Conservation (phyloP, 2,797 vertebrate species). For the Leuciscus waleckii region DNA sequence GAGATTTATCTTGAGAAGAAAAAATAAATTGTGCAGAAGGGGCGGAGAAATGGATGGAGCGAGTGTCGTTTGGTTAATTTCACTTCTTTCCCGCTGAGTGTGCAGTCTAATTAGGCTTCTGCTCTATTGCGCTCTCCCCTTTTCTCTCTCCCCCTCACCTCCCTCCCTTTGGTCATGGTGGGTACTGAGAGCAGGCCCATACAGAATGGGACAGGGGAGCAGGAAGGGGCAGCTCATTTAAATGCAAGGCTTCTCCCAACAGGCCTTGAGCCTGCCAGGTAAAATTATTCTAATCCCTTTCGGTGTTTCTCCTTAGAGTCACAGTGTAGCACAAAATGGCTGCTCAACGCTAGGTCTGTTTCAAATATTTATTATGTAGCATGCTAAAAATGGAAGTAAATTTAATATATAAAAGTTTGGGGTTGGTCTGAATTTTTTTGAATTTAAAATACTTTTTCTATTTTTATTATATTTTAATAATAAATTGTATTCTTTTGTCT, state of each 20-base stretch:
- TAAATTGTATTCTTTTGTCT: neutral
- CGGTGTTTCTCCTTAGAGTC: constrained; percentile 2
- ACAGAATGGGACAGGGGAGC: constrained; percentile 37
- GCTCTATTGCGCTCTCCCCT: constrained; percentile 22
- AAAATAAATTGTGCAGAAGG: constrained; percentile 30
- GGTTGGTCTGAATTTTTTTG: too few species aligned
- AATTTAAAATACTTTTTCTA: too few species aligned
- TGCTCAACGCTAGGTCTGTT: constrained; percentile 2
- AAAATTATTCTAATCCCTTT: constrained; percentile 59
- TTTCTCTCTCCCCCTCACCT: constrained; percentile 24
- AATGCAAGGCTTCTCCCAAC: constrained; percentile 60
- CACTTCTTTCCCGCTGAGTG: constrained; percentile 44
- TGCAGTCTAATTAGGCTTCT: constrained; percentile 60
- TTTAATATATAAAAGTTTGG: too few species aligned
- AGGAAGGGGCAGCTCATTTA: constrained; percentile 50
- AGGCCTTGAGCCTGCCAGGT: constrained; percentile 55
- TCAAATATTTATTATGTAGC: constrained; percentile 50
- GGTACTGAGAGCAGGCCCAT: constrained; percentile 38
- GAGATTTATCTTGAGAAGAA: constrained; percentile 31
- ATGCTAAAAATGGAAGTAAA: constrained; percentile 1
- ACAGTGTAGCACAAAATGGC: constrained; percentile 49
- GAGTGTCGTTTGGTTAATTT: constrained; percentile 48
- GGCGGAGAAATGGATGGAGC: constrained; percentile 30
- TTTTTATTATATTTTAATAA: neutral
- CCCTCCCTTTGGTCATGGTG: constrained; percentile 23